Evolutionary conservation across 2,797 vertebrate species (phyloP).

Genomic region (Pangasius macronema): DNA sequence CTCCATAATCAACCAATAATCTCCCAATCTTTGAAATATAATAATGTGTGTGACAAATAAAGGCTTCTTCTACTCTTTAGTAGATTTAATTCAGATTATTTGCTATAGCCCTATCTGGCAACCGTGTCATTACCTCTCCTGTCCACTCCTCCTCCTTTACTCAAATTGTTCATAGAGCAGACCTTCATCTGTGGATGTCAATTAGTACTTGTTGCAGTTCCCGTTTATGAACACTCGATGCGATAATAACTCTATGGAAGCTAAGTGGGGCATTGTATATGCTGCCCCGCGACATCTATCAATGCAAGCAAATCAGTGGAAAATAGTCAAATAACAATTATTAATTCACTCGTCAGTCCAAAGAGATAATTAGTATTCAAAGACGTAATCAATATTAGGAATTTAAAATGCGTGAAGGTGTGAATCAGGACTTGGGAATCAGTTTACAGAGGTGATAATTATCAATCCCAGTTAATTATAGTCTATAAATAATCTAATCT

Average conservation of each 20-base stretch:
- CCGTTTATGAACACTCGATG: background rate
- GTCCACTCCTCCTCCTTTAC: background rate
- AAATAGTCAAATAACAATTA: background rate
- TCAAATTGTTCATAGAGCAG: background rate
- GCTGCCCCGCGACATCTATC: background rate
- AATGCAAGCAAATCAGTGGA: background rate
- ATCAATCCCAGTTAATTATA: background rate
- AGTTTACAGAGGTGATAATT: background rate
- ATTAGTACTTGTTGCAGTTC: background rate
- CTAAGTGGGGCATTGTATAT: background rate
- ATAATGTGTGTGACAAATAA: background rate
- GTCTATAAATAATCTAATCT: background rate
- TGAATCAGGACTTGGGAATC: background rate
- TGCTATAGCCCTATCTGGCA: background rate
- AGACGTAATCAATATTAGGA: background rate
- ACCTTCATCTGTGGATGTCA: background rate
- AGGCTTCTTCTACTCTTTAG: background rate
- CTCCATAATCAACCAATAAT: background rate
- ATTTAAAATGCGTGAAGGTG: background rate
- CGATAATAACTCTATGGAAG: background rate
- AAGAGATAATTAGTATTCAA: background rate
- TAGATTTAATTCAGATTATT: background rate
- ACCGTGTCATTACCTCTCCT: background rate
- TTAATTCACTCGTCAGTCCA: background rate
- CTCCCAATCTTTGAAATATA: background rate